A percentile compares a stretch with the other conserved stretches of the same genome.
Conservation (phyloP, 2,888 invertebrate genomes). For the Microplitis deprimator region DNA sequence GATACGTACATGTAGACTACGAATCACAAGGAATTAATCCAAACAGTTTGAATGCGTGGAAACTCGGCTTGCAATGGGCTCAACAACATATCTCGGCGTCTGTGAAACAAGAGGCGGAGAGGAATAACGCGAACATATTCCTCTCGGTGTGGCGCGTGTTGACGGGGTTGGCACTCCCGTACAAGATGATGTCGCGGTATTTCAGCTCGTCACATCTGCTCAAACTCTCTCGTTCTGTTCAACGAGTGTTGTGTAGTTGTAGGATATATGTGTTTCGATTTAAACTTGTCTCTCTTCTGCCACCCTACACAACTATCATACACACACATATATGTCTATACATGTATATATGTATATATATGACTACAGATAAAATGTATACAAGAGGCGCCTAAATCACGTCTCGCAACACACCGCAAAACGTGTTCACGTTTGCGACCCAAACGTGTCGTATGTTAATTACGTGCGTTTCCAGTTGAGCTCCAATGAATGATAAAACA, state of each 20-base stretch:
- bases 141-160: slow-evolving; percentile 41
- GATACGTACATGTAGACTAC: slow-evolving; percentile 17
- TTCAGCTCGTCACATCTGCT: slow-evolving; percentile 48
- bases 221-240: slow-evolving; percentile 42
- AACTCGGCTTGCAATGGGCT: background rate
- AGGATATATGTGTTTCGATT: slow-evolving; percentile 46
- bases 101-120: slow-evolving; percentile 30
- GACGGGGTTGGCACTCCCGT: slow-evolving; percentile 52
- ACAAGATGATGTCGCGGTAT: slow-evolving; percentile 53
- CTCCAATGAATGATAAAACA: slow-evolving; percentile 13
- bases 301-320: background rate
- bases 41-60: slow-evolving; percentile 30
- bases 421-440: slow-evolving; percentile 50
- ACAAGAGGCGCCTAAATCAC: slow-evolving; percentile 44
- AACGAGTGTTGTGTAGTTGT: background rate
- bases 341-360: slow-evolving; percentile 43
- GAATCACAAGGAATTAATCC: slow-evolving; percentile 38
- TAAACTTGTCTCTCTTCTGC: slow-evolving; percentile 33
- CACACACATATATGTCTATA: slow-evolving; percentile 27
- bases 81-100: slow-evolving; percentile 2
- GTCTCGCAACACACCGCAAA: slow-evolving; percentile 35
- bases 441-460: slow-evolving; percentile 54
- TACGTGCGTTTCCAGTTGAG: slow-evolving; percentile 50
- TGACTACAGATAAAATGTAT: slow-evolving; percentile 6
- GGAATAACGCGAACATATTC: slow-evolving; percentile 17